Evolutionary conservation across 1,140 invertebrate species (phyloP).

Genomic region (Ruditapes philippinarum): DNA sequence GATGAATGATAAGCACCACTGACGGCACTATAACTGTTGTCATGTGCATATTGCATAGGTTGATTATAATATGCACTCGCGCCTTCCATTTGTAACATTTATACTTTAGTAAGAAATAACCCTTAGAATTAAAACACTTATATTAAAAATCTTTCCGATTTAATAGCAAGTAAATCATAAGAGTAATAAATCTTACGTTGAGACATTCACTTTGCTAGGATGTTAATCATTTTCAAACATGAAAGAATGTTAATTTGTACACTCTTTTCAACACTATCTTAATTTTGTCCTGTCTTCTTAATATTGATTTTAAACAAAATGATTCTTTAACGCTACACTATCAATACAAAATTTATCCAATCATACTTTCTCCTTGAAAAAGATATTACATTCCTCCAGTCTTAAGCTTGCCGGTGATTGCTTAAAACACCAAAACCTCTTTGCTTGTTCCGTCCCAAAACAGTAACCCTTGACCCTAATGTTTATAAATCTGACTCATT

Average conservation of each 20-base stretch:
- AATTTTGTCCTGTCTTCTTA: conserved; percentile 46
- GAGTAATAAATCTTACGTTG: background rate
- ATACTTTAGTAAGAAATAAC: background rate
- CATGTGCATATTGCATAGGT: conserved; percentile 64
- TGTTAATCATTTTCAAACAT: background rate
- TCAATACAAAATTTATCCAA: conserved; percentile 58
- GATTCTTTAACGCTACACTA: conserved; percentile 58
- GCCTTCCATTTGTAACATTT: conserved; percentile 75
- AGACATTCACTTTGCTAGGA: background rate
- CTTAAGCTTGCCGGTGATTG: conserved; percentile 31
- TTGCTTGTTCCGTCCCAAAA: conserved; percentile 54
- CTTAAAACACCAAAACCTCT: conserved; percentile 51
- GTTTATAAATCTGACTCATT: conserved; percentile 67
- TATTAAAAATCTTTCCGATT: background rate
- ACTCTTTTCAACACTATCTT: conserved; percentile 43
- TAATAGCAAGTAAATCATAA: background rate
- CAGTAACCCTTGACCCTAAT: conserved; percentile 54
- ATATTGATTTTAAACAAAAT: conserved; percentile 67
- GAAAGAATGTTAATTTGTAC: conserved; percentile 12
- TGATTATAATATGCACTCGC: conserved; percentile 74
- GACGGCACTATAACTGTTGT: conserved; percentile 59
- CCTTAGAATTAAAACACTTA: background rate
- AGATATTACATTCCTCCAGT: conserved; percentile 63
- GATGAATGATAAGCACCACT: conserved; percentile 22
- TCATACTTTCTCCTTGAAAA: conserved; percentile 37